Base-by-base conservation (phyloP, 2,797 vertebrate species). In the Corythornis leucogaster region DNA sequence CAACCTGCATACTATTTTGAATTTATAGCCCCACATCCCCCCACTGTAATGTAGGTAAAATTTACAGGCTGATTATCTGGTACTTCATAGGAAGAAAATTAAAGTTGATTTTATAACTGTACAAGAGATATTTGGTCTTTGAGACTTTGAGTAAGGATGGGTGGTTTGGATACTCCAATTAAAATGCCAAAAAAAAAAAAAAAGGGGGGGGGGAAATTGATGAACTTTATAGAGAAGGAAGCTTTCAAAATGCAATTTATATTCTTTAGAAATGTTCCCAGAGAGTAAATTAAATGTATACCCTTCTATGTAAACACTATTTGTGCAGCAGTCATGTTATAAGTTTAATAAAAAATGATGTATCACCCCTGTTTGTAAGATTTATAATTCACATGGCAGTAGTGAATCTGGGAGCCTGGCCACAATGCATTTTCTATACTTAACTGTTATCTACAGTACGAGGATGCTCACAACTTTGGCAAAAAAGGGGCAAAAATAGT, bases 321-420 rank as follows among this genome's bases (percentile, higher is more conserved):
- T 97, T 97, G 96, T 96, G 92, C 84, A 89, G 94, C 95, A 96
- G 96, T 96, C 94, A 90, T 96, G 96, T 97, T 97, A 96, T 97
- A 98, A 97, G 96, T 98, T 98, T 98, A 97, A 97, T 97, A 97
- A 96, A 97, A 98, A 97, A 97, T 97, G 97, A 97, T 97, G 75
- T 93, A 97, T 97, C 95, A 93, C 96, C 93, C 88, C 94, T 95
- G 97, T 97, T 97, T 96, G 90, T 94, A 96, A 98, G 98, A 98
- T 97, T 98, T 98, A 97, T 96, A 96, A 97, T 97, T 97, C 94
- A 96, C 97, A 97, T 97, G 97, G 95, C 96, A 90, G 96, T 96
- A 97, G 96, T 96, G 94, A 97, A 94, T 97, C 97, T 96, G 94
- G 96, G 96, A 98, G 94, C 90, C 96, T 76, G 96, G 97, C 97